Conservation (phyloP, 2,113 vertebrate species). For the Macrotus californicus region DNA sequence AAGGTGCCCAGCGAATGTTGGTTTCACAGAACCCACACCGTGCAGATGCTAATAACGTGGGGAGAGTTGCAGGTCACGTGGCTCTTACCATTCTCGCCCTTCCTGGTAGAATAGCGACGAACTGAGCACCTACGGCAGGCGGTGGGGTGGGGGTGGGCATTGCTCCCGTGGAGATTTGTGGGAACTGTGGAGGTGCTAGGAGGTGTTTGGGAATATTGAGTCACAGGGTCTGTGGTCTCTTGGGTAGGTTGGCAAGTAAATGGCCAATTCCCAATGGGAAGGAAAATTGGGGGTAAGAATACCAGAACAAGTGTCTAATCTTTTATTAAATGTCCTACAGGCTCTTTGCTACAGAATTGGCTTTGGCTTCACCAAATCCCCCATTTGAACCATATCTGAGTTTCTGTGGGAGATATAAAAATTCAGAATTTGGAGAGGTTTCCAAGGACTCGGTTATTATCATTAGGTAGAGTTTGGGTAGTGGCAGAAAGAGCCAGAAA, state of each 20-base stretch:
- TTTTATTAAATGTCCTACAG: slow-evolving; percentile 38
- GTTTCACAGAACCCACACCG: not conserved
- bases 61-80: not conserved
- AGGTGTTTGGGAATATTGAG: slow-evolving; percentile 9
- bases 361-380: not conserved
- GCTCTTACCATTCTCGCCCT: not conserved
- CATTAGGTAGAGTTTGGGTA: slow-evolving; percentile 9
- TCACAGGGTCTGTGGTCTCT: not conserved
- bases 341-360: not conserved
- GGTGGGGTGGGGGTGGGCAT: not conserved
- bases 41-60: not conserved
- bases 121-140: not conserved
- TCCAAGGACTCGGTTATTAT: not conserved
- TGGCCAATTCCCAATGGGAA: slow-evolving; percentile 19
- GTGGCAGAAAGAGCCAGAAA: slow-evolving; percentile 23
- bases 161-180: not conserved
- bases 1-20: not conserved
- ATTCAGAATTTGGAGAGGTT: not conserved
- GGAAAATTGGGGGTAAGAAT: slow-evolving; percentile 31
- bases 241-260: slow-evolving; percentile 44
- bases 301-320: not conserved
- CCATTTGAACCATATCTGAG: not conserved
- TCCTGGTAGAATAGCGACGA: not conserved
- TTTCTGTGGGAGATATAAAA: not conserved
- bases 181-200: not conserved